phyloP scores from a whole-genome alignment of 53 echinoderm and acorn worm genomes.

The Pentamera pediparva region DNA sequence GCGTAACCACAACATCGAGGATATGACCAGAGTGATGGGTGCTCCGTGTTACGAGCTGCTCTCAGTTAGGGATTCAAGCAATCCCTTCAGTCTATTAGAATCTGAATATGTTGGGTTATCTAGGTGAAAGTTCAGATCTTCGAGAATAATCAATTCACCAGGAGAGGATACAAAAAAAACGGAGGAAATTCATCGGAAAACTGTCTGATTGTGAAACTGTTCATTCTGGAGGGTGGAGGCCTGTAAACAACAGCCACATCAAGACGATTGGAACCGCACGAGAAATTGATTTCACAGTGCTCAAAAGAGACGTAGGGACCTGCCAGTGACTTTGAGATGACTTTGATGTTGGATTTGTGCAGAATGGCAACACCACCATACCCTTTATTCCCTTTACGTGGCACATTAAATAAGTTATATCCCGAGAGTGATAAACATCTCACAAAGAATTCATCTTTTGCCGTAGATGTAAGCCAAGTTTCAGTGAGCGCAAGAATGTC shows the following conservation, averaged over 20 bases:
- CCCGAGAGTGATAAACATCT: constrained; percentile 9
- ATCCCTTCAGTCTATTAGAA: not conserved
- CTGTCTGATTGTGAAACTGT: constrained; percentile 8
- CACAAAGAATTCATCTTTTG: constrained; percentile 14
- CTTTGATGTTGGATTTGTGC: not conserved
- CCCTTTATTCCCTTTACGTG: constrained; percentile 15
- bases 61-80: not conserved
- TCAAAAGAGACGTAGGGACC: constrained; percentile 7
- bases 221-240: constrained; percentile 28
- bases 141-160: constrained; percentile 13
- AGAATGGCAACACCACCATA: constrained; percentile 35
- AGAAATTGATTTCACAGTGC: not conserved
- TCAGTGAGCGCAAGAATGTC: constrained; percentile 26
- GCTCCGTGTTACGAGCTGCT: not conserved
- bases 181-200: constrained; percentile 35
- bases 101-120: not conserved
- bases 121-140: constrained; percentile 16
- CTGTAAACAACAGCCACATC: constrained; percentile 24
- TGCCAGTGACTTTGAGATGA: not conserved
- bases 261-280: constrained; percentile 25
- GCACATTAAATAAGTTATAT: constrained; percentile 17
- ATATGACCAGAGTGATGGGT: not conserved
- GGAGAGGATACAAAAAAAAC: constrained; percentile 7
- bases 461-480: not conserved
- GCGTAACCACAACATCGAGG: not conserved